Conservation (phyloP, 2,113 vertebrate species). For the Chloropsis cyanopogon region DNA sequence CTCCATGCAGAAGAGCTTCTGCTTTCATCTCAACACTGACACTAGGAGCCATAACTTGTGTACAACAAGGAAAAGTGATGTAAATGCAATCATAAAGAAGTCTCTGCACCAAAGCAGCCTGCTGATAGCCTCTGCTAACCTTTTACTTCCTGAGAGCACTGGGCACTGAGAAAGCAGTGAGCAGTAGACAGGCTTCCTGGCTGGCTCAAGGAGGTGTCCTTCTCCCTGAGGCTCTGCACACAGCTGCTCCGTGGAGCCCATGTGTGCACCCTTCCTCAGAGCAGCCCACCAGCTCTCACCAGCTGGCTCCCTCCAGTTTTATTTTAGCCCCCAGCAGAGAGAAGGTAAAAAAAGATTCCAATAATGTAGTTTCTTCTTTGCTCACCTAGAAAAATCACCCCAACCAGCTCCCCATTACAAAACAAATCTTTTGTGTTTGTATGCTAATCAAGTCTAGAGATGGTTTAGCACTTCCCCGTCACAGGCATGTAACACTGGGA, state of each 20-base stretch:
- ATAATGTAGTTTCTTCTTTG: background rate
- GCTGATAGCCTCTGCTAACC: background rate
- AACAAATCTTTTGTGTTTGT: background rate
- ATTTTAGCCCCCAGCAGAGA: background rate
- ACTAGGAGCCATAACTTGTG: background rate
- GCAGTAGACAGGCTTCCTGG: background rate
- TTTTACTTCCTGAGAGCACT: background rate
- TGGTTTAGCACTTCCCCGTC: background rate
- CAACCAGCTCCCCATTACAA: background rate
- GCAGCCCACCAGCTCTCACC: background rate
- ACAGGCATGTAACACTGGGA: background rate
- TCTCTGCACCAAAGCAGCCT: background rate
- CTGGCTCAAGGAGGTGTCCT: background rate
- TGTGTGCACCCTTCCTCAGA: background rate
- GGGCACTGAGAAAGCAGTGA: background rate
- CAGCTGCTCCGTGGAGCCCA: background rate
- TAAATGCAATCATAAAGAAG: background rate
- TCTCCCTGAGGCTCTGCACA: background rate
- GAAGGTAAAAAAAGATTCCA: background rate
- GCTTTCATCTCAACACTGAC: background rate
- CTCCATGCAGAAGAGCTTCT: background rate
- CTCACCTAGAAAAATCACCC: background rate
- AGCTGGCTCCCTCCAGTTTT: background rate
- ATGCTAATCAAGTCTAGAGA: background rate
- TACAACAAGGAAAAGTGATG: background rate